Conservation (phyloP, 2,113 vertebrate species). For the Micronycteris hirsuta region DNA sequence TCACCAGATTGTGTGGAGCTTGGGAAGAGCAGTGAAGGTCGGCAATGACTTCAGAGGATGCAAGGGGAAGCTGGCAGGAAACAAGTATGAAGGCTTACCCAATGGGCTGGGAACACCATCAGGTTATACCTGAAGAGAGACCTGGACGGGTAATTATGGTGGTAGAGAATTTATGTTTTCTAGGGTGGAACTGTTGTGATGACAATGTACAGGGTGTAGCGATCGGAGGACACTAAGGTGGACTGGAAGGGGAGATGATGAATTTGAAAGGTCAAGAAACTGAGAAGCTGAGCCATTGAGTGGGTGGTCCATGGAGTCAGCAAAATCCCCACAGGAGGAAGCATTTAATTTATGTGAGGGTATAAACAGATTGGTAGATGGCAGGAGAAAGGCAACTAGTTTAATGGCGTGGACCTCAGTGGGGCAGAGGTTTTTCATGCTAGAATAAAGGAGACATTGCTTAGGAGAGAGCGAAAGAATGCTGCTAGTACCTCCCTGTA, state of each 20-base stretch:
- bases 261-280: constrained; percentile 15
- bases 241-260: not conserved
- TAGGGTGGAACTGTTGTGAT: not conserved
- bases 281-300: not conserved
- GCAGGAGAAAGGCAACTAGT: not conserved
- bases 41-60: not conserved
- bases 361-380: not conserved
- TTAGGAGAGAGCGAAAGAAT: not conserved
- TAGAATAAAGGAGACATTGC: not conserved
- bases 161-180: not conserved
- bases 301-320: not conserved
- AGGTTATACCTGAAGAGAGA: not conserved
- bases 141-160: not conserved
- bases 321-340: not conserved
- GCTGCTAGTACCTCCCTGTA: not conserved
- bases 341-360: not conserved
- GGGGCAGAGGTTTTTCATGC: not conserved
- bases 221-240: not conserved
- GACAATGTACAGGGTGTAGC: not conserved
- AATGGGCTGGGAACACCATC: not conserved
- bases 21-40: not conserved
- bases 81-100: not conserved
- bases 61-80: not conserved
- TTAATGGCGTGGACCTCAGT: not conserved
- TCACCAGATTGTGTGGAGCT: too few species aligned